These are phyloP conservation scores for Hafferia zeledoni DNA, from an alignment of 2,797 vertebrate species.

Conservation along the genomic window DNA sequence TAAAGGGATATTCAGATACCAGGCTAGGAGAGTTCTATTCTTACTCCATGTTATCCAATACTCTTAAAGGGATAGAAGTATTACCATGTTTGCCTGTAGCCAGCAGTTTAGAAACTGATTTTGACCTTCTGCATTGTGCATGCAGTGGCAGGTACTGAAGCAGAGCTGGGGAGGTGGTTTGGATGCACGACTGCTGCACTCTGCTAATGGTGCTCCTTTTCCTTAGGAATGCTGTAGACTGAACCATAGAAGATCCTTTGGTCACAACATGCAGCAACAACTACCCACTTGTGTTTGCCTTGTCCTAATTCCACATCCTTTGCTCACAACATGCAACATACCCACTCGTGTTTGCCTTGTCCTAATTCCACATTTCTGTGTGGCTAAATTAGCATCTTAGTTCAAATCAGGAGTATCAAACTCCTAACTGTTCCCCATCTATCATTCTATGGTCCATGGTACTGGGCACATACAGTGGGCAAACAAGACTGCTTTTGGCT, in stretches of 20 bases:
- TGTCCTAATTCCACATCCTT: neutral
- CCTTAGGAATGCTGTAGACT: neutral
- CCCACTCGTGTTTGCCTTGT: neutral
- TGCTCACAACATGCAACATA: neutral
- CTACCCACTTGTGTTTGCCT: neutral
- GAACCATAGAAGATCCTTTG: neutral
- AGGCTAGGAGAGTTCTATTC: neutral
- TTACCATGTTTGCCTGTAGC: neutral
- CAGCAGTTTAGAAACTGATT: neutral
- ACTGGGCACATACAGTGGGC: neutral
- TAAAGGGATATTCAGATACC: neutral
- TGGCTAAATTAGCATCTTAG: neutral
- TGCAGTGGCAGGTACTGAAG: neutral
- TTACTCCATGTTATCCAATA: neutral
- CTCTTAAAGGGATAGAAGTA: neutral
- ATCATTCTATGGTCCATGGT: fast-evolving
- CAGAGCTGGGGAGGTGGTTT: neutral
- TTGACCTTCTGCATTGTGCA: neutral
- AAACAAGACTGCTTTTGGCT: neutral
- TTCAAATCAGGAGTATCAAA: neutral
- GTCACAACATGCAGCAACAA: neutral
- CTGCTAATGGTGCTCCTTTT: neutral
- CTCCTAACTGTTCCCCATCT: neutral
- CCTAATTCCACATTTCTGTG: neutral
- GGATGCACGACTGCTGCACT: fast-evolving